Conservation (phyloP, 2,113 vertebrate species). For the Sisor rabdophorus region DNA sequence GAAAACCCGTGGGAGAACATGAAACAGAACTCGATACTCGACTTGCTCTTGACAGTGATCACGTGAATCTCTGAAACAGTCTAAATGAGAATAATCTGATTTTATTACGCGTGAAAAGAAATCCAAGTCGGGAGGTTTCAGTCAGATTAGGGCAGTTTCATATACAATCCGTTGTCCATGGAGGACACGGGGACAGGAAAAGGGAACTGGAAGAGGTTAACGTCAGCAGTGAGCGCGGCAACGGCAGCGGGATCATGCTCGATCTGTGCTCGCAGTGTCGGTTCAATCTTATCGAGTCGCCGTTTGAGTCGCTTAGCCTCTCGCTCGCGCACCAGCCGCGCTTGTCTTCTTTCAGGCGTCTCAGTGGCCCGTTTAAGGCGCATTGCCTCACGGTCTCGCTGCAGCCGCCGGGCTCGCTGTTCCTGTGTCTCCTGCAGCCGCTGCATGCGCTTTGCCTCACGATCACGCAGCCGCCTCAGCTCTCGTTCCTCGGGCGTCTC, state of each 20-base stretch:
- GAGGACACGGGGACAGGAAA: slow-evolving; percentile 81
- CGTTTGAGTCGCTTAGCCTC: slow-evolving; percentile 94
- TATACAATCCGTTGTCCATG: slow-evolving; percentile 84
- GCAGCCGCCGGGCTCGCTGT: slow-evolving; percentile 85
- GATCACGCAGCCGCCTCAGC: slow-evolving; percentile 84
- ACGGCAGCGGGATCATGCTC: slow-evolving; percentile 93
- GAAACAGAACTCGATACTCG: not conserved
- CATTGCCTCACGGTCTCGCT: slow-evolving; percentile 94
- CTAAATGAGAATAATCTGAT: not conserved
- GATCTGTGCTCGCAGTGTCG: slow-evolving; percentile 90
- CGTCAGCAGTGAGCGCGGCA: slow-evolving; percentile 92
- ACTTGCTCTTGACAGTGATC: not conserved
- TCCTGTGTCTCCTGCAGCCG: slow-evolving; percentile 93
- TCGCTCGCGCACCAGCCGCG: slow-evolving; percentile 86
- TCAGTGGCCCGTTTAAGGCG: slow-evolving; percentile 89
- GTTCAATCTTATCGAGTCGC: slow-evolving; percentile 94
- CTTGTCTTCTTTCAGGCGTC: slow-evolving; percentile 92
- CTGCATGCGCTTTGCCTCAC: slow-evolving; percentile 93
- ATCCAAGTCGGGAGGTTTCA: not conserved
- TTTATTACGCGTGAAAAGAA: not conserved
- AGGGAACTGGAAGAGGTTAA: slow-evolving; percentile 90
- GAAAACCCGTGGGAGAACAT: not conserved
- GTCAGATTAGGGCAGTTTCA: slow-evolving; percentile 68
- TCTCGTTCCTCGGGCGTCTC: slow-evolving; percentile 88
- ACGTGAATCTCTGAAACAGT: not conserved